Base-by-base conservation (phyloP, 2,888 invertebrate species). In the Physocephala rufipes region DNA sequence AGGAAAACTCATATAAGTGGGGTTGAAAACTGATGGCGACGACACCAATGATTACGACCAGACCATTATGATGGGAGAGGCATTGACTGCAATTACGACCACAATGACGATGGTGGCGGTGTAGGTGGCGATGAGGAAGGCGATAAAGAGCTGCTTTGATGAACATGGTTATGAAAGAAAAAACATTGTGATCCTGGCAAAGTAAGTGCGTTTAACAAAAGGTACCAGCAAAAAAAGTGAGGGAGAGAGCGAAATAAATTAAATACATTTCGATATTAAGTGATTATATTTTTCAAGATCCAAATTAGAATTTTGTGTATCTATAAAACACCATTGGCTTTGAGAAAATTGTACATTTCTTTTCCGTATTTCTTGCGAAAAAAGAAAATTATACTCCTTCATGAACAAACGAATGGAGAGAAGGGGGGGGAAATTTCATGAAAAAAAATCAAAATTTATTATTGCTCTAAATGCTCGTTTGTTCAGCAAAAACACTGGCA, bases 121-220 rank as follows among this genome's bases (percentile, higher is more conserved):
- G 43, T 21, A 45, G 24, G 45, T 45, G 36, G 36, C n/a, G n/a
- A n/a, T n/a, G n/a, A n/a, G n/a, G n/a, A n/a, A n/a, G n/a, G n/a
- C n/a, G n/a, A n/a, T n/a, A n/a, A n/a, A n/a, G n/a, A n/a, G n/a
- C n/a, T n/a, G n/a, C n/a, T n/a, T n/a, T n/a, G n/a, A n/a, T n/a
- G n/a, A n/a, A n/a, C n/a, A n/a, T n/a, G n/a, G n/a, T n/a, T n/a
- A 66, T 21, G 49, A 59, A 59, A 63, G 63, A 49, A 21, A 72
- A 66, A 74, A 55, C 53, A 65, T 19, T 12, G 28, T 51, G 16
- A 16, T 51, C n/a, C 58, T 62, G 21, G 45, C 47, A 51, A 26
- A 65, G 53, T n/a, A n/a, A n/a, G n/a, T n/a, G n/a, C n/a, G n/a
- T n/a, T n/a, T 9, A 61, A 78, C 78, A 79, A 80, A 81, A 81